phyloP scores from a whole-genome alignment of 2,888 invertebrate genomes.

The Tupiocoris notatus region DNA sequence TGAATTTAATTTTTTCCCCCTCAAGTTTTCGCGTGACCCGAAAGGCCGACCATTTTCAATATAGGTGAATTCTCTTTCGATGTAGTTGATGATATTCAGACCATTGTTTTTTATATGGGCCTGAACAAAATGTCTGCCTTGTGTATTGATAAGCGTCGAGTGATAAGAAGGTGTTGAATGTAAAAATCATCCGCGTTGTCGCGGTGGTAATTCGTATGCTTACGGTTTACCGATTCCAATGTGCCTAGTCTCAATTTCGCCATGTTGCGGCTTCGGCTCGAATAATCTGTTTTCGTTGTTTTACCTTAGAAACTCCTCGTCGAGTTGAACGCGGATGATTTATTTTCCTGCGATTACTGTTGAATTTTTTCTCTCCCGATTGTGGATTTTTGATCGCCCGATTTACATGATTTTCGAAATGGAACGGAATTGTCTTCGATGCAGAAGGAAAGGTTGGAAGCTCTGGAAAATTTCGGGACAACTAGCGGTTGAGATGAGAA shows the following conservation, averaged over 20 bases:
- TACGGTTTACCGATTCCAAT: neutral
- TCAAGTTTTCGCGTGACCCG: neutral
- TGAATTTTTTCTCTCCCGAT: too few species aligned
- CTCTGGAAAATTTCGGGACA: too few species aligned
- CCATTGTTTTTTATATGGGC: neutral
- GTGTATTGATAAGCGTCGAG: neutral
- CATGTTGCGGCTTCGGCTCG: neutral
- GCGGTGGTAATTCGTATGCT: slow-evolving; percentile 1
- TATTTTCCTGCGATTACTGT: too few species aligned
- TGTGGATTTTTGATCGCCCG: too few species aligned
- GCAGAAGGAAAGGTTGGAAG: too few species aligned
- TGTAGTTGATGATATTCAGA: neutral
- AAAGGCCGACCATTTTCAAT: neutral
- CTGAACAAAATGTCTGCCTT: neutral
- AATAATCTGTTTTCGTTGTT: too few species aligned
- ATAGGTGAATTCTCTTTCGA: neutral
- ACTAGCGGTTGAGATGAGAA: too few species aligned
- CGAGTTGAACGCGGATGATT: too few species aligned
- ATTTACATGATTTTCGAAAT: too few species aligned
- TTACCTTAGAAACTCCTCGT: too few species aligned
- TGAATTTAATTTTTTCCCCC: neutral
- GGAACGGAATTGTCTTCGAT: too few species aligned
- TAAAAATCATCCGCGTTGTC: neutral
- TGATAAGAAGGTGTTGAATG: neutral
- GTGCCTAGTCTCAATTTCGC: neutral